Evolutionary conservation across 37 sponge, comb jelly and placozoan species (phyloP), one percentile per base, ranked within the genome.

Genomic region (Theonella swinhoei): DNA sequence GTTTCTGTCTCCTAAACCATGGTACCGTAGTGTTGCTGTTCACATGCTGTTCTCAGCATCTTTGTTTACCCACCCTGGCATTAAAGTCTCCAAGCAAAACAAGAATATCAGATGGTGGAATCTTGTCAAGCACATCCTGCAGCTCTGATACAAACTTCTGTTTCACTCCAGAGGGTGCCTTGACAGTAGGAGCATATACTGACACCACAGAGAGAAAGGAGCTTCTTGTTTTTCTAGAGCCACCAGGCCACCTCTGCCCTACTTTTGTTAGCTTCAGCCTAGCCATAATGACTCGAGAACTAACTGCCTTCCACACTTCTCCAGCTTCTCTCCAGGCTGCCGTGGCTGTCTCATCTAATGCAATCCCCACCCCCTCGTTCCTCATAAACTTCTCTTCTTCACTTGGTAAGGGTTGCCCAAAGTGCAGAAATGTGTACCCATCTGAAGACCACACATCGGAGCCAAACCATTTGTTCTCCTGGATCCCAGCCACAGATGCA

Each of bases 381-480:
- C 80, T 42, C 8, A 3, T 22, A 24, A 80, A 79, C 39, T 28
- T 41, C 11, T 68, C 73, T 42, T 63, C 72, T 42, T 30, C 41
- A 54, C 0, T 74, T 36, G 87, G 87, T 30, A 86, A 63, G 2
- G 80, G 72, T 60, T 74, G 38, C 20, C 80, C 87, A 23, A 80
- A 86, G 37, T 84, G 85, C 22, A 84, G 40, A 24, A 84, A 65
- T 7, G 77, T 84, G 42, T n/a, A 81, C 4, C 84, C 84, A 39
- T 64, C 75, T 74, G 75, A 75, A 17, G 82, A 62, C 73, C 42
- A 83, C 14, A 83, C 84, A 74, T 73, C 75, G 39, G 1, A 23
- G 47, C 84, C 84, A 83, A 83, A 83, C 67, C 84, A 83, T 42
- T 62, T 83, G 37, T 66, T 83, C 75, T 83, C 84, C 39, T 74